A percentile compares a stretch with the other conserved stretches of the same genome.
Conservation (phyloP, 1,140 invertebrate species). For the Papilio helenus region DNA sequence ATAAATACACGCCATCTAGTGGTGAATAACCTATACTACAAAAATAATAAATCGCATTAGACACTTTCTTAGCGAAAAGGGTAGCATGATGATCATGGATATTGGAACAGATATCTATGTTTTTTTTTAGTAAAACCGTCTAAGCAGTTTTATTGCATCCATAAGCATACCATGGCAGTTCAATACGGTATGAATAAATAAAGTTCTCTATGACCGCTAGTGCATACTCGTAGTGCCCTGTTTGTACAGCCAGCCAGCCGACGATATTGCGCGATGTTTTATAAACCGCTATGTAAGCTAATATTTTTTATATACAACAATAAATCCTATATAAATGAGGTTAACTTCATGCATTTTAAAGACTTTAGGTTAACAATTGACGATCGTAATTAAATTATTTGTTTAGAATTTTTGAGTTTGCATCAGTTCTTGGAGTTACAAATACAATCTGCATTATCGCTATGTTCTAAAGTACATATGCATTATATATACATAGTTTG, state of each 20-base stretch:
- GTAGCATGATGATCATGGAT: too few species aligned
- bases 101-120: too few species aligned
- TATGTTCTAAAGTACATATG: background rate
- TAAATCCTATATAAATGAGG: background rate
- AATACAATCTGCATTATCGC: background rate
- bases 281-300: constrained; percentile 2
- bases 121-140: background rate
- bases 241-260: constrained; percentile 7
- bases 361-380: too few species aligned
- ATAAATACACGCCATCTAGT: too few species aligned
- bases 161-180: background rate
- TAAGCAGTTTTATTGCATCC: background rate
- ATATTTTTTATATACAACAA: background rate
- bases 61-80: too few species aligned
- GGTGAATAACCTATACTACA: too few species aligned
- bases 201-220: background rate
- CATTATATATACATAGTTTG: background rate
- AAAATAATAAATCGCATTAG: too few species aligned
- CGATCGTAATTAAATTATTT: too few species aligned
- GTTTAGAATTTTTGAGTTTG: too few species aligned
- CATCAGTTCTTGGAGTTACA: too few species aligned
- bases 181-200: constrained; percentile 2
- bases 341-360: too few species aligned
- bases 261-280: constrained; percentile 10
- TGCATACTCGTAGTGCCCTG: background rate